These are phyloP conservation scores for Aramus guarauna DNA, from an alignment of 2,113 vertebrate species.

Conservation along the genomic window DNA sequence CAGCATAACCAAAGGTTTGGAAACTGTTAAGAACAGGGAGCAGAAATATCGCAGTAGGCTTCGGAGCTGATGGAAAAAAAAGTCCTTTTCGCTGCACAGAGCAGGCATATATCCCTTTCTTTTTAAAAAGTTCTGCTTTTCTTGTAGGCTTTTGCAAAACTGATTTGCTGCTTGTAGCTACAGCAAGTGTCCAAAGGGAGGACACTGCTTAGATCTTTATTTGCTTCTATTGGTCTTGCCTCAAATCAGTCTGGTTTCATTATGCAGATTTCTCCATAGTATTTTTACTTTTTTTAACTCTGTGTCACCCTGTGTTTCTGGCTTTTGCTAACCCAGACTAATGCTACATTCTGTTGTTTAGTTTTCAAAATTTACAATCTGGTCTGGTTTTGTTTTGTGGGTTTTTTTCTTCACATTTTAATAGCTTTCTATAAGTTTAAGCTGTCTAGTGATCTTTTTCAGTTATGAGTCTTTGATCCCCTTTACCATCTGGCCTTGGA, in stretches of 20 bases:
- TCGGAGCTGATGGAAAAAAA: not conserved
- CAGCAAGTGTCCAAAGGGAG: not conserved
- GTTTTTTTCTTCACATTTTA: not conserved
- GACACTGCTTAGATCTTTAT: not conserved
- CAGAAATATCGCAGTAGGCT: conserved; percentile 15
- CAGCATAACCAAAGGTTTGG: not conserved
- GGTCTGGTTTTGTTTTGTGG: not conserved
- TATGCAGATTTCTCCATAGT: not conserved
- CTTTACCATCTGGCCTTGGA: conserved; percentile 33
- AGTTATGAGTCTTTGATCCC: conserved; percentile 29
- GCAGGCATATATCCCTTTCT: not conserved
- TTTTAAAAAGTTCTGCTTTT: not conserved
- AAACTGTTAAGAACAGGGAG: conserved; percentile 1
- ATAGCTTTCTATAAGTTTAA: conserved; percentile 6
- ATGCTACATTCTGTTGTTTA: conserved; percentile 11
- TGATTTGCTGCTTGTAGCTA: not conserved
- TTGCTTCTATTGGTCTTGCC: not conserved
- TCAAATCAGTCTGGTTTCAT: not conserved
- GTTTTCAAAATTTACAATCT: conserved; percentile 8
- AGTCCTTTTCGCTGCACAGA: not conserved
- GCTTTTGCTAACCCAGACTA: not conserved
- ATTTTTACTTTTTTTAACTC: not conserved
- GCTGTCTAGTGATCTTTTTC: conserved; percentile 19
- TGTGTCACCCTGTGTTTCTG: not conserved
- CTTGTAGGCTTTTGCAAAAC: not conserved